Conservation (phyloP, 1,140 invertebrate species). For the Rhopalosiphum maidis region DNA sequence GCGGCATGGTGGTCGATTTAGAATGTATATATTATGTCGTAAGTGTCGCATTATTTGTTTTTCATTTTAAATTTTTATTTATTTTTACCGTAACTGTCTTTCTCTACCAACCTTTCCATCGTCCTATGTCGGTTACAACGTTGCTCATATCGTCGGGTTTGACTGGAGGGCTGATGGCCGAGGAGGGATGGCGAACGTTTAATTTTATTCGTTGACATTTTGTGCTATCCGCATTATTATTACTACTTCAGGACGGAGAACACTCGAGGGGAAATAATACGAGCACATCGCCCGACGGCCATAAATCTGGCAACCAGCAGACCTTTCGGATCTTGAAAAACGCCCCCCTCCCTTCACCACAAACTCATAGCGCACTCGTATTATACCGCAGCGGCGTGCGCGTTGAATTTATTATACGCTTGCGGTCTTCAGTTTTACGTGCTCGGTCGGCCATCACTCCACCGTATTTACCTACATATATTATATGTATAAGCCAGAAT, state of each 20-base stretch:
- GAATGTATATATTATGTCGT: neutral
- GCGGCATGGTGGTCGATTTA: neutral
- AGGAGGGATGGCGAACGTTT: neutral
- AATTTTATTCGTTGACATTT: slow-evolving; percentile 50
- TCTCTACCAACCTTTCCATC: too few relatives aligned
- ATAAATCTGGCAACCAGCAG: slow-evolving; percentile 39
- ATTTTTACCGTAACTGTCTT: neutral
- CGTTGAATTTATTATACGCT: slow-evolving; percentile 47
- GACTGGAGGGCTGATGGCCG: neutral
- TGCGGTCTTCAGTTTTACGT: slow-evolving; percentile 17
- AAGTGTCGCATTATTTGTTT: neutral
- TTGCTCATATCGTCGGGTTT: neutral
- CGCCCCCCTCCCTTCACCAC: too few relatives aligned
- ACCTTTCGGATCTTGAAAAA: slow-evolving; percentile 53
- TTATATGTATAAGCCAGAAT: neutral
- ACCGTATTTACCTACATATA: neutral
- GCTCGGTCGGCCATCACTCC: slow-evolving; percentile 16
- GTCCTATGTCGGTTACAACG: neutral
- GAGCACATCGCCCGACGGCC: neutral
- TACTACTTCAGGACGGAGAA: slow-evolving; percentile 11
- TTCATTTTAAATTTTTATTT: slow-evolving; percentile 7
- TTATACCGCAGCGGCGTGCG: neutral
- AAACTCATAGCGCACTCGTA: neutral
- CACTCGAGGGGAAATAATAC: slow-evolving; percentile 49
- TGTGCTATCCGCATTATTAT: slow-evolving; percentile 23